These are phyloP conservation scores for Hypercompe scribonia DNA, from an alignment of 2,888 invertebrate species.

Conservation along the genomic window DNA sequence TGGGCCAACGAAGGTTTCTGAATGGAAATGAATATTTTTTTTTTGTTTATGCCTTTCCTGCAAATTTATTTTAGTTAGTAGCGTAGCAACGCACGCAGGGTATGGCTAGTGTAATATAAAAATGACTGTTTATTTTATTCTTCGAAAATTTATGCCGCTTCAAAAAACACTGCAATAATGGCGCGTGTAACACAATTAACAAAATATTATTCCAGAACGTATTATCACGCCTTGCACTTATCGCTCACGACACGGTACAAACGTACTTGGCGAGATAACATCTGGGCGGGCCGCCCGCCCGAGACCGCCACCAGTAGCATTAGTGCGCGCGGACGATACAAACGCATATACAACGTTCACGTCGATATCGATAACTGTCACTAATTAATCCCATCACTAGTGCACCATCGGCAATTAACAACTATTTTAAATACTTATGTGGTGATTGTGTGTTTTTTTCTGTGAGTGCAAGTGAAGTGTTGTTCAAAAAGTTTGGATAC, in stretches of 20 bases:
- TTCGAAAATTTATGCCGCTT: not conserved
- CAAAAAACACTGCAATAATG: not conserved
- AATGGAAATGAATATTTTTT: too few relatives aligned
- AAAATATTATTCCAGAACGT: conserved; percentile 8
- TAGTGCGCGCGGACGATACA: conserved; percentile 64
- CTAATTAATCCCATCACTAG: conserved; percentile 37
- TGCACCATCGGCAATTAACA: conserved; percentile 25
- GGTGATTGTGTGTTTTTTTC: conserved; percentile 29
- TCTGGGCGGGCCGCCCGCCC: conserved; percentile 78
- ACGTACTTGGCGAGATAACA: conserved; percentile 67
- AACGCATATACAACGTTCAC: conserved; percentile 58
- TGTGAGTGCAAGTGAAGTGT: conserved; percentile 51
- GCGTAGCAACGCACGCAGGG: too few relatives aligned
- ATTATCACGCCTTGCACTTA: conserved; percentile 30
- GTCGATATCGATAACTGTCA: conserved; percentile 23
- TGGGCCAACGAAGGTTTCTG: too few relatives aligned
- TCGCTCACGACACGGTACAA: conserved; percentile 21
- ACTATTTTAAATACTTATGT: not conserved
- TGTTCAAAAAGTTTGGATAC: conserved; percentile 59
- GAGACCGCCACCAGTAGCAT: conserved; percentile 66
- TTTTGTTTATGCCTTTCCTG: too few relatives aligned
- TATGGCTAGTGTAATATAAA: too few relatives aligned
- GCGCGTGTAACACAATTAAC: not conserved
- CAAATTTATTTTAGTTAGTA: too few relatives aligned
- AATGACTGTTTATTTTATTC: too few relatives aligned